Evolutionary conservation across 1,140 invertebrate species (phyloP).

Genomic region (Eueides isabella): DNA sequence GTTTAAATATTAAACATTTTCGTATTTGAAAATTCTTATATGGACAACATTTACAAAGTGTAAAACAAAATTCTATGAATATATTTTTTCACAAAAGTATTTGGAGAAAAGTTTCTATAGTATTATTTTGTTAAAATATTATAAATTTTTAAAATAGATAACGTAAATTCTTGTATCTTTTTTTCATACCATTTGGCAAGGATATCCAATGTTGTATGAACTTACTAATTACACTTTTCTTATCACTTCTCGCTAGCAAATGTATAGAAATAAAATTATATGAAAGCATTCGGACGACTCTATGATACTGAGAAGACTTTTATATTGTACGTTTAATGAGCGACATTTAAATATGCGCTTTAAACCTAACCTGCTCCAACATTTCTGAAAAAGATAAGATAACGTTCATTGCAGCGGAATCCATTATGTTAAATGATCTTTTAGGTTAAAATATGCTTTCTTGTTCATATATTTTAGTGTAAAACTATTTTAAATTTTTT

Average conservation of each 20-base stretch:
- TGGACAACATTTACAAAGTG: not conserved
- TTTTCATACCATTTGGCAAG: not conserved
- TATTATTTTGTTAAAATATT: too few species aligned
- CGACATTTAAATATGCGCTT: conserved; percentile 33
- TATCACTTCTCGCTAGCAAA: not conserved
- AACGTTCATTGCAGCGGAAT: conserved; percentile 19
- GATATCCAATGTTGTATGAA: not conserved
- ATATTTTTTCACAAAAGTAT: not conserved
- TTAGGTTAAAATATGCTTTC: conserved; percentile 14
- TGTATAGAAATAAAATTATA: conserved; percentile 15
- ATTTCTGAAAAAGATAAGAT: conserved; percentile 23
- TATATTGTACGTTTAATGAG: conserved; percentile 31
- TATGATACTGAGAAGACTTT: conserved; percentile 23
- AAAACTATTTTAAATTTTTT: not conserved
- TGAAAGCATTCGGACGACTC: conserved; percentile 9
- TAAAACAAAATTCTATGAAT: not conserved
- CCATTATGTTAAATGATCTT: conserved; percentile 11
- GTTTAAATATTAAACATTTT: not conserved
- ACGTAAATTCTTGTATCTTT: too few species aligned
- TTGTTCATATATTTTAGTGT: conserved; percentile 2
- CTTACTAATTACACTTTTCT: not conserved
- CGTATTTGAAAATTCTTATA: not conserved
- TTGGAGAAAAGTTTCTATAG: not conserved
- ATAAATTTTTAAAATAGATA: too few species aligned
- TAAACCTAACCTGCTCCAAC: conserved; percentile 25